phyloP scores from a whole-genome alignment of 2,113 vertebrate genomes.

The Otis tarda region DNA sequence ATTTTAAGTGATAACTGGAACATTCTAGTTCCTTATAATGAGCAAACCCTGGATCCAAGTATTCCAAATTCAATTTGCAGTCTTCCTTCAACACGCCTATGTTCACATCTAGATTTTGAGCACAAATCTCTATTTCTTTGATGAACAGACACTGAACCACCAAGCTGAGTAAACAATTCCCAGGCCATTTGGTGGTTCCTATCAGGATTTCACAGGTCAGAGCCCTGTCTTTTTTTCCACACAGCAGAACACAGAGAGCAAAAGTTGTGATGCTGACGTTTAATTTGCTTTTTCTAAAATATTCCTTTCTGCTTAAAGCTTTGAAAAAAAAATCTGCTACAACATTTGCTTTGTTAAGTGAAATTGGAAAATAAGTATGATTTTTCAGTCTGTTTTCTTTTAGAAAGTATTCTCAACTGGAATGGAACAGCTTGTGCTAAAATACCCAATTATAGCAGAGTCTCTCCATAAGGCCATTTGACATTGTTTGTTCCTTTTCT shows the following conservation, averaged over 20 bases:
- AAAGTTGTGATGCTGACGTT: background rate
- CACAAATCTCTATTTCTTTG: background rate
- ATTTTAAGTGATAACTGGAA: background rate
- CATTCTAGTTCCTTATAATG: background rate
- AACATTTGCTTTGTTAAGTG: background rate
- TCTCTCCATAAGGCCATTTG: background rate
- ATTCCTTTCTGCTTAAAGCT: background rate
- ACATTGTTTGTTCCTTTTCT: background rate
- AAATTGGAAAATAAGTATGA: background rate
- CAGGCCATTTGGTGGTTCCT: background rate
- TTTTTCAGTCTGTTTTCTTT: background rate
- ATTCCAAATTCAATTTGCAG: background rate
- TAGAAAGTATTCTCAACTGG: background rate
- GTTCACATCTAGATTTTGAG: background rate
- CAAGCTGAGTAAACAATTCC: background rate
- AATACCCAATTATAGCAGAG: conserved; percentile 14
- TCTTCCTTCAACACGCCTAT: background rate
- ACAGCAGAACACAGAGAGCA: background rate
- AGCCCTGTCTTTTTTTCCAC: background rate
- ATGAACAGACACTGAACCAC: background rate
- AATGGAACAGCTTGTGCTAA: conserved; percentile 3
- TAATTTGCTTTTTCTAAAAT: background rate
- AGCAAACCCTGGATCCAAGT: background rate
- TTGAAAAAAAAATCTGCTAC: background rate
- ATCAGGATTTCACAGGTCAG: background rate